phyloP scores from a whole-genome alignment of 2,888 invertebrate genomes.

The Patella pellucida region DNA sequence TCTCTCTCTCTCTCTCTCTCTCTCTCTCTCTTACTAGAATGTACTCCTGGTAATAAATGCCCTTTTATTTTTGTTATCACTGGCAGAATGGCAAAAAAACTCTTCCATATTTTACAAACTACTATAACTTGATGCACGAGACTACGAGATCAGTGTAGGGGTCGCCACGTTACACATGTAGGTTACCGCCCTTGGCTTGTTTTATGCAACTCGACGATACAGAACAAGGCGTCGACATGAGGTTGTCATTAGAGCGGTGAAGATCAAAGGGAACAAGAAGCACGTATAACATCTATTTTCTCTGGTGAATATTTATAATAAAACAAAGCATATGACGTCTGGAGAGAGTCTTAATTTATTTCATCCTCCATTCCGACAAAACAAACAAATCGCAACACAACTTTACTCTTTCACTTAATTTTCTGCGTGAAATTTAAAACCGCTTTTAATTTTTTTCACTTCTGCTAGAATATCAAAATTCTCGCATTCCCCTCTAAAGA shows the following conservation, averaged over 20 bases:
- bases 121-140: too few relatives aligned
- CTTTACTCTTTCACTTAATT: too few relatives aligned
- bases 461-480: too few relatives aligned
- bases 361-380: neutral
- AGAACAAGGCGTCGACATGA: neutral
- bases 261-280: neutral
- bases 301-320: neutral
- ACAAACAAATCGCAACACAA: neutral
- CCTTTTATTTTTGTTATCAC: too few relatives aligned
- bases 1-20: too few relatives aligned
- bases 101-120: too few relatives aligned
- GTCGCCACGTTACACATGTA: neutral
- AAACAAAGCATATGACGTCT: neutral
- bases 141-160: neutral
- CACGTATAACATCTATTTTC: neutral
- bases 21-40: too few relatives aligned
- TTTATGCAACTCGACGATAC: neutral
- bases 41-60: too few relatives aligned
- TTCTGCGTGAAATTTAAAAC: too few relatives aligned
- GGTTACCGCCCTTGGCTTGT: conserved; percentile 6
- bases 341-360: neutral
- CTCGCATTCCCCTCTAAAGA: too few relatives aligned
- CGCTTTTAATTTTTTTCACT: too few relatives aligned
- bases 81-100: too few relatives aligned
- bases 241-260: neutral